Evolutionary conservation across 2,113 vertebrate genomes (phyloP), one percentile per base, ranked within the genome.

Genomic region (Setophaga petechia): DNA sequence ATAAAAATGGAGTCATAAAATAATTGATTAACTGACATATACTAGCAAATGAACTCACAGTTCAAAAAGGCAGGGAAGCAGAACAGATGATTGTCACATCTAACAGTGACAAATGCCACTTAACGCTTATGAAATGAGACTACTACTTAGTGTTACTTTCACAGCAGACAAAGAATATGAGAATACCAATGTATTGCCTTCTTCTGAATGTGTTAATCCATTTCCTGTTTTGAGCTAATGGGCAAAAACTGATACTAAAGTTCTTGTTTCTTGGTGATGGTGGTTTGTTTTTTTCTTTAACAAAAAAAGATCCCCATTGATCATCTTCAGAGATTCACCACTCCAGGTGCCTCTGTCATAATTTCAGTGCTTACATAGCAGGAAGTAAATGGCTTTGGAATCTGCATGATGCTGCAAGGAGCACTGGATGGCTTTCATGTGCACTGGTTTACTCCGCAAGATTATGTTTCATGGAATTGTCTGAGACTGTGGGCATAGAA

Each of bases 1-100:
- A 96, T 95, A 96, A 94, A 96, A 97, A 94, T 84, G 39, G 58
- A 96, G 77, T 71, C 65, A 86, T 96, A 97, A 97, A 97, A 97
- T 94, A 97, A 96, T 95, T 96, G 95, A 97, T 97, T 96, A 94
- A 94, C 89, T 91, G 96, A 76, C 76, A 81, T 81, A 78, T 84
- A 92, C 68, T 85, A 94, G 89, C 65, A 93, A 96, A 97, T 89
- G 95, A 95, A 94, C 91, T 92, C 92, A 84, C 91, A 86, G 94
- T 94, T 95, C 92, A 95, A 87, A 95, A 89, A 97, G 79, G 84
- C 85, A 93, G 89, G 72, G 58, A n/a, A 95, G 90, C 84, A 95
- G 72, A 95, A 96, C 89, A 92, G 94, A 94, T 84, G 94, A 97
- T 86, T 96, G 96, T 95, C 94, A 94, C 63, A 88, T 93, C 76